Conservation (phyloP, 2,113 vertebrate species). For the Candoia aspera region DNA sequence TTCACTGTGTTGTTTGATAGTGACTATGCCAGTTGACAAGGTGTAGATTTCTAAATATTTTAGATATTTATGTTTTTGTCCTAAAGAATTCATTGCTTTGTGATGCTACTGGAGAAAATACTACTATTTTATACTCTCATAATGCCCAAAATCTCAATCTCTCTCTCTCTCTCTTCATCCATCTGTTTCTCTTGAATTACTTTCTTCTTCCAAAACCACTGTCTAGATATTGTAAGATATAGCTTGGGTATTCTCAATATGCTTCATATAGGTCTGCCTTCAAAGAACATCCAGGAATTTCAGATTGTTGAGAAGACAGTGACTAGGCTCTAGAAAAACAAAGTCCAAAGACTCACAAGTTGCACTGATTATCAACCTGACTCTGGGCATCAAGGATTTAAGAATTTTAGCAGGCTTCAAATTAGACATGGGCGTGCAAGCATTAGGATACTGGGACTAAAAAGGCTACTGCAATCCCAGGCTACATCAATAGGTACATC, state of each 20-base stretch:
- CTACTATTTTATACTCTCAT: background rate
- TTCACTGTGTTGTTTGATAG: background rate
- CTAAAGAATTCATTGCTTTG: background rate
- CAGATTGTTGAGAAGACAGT: background rate
- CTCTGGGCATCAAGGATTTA: background rate
- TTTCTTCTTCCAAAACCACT: background rate
- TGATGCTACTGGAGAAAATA: background rate
- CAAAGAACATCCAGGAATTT: background rate
- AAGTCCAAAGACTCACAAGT: background rate
- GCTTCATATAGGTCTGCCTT: background rate
- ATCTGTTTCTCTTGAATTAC: background rate
- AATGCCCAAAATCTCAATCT: background rate
- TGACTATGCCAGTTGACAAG: background rate
- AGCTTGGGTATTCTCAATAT: background rate
- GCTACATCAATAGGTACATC: background rate
- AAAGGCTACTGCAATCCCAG: background rate
- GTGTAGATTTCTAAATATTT: background rate
- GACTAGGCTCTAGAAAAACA: background rate
- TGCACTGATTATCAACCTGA: background rate
- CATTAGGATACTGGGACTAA: background rate
- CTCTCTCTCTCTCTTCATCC: background rate
- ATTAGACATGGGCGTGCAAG: background rate
- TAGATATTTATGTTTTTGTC: background rate
- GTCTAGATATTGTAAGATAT: background rate
- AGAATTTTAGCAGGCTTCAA: background rate